Percentiles rank a stretch among this genome's conserved stretches.
phyloP scores from a whole-genome alignment of 1,140 invertebrate species.

The Solenopsis fugax region DNA sequence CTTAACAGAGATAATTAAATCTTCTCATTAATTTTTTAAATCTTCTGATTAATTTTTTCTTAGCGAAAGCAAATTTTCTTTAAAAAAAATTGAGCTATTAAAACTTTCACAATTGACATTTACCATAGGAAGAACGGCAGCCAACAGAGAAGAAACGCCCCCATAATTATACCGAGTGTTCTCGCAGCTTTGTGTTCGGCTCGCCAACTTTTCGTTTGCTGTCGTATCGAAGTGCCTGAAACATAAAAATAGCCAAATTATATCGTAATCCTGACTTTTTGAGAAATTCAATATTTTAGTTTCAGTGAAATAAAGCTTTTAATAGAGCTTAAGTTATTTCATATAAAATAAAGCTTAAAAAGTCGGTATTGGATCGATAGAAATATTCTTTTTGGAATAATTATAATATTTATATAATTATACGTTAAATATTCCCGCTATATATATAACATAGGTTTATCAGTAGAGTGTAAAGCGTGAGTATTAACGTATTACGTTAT shows the following conservation, averaged over 20 bases:
- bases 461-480: conserved; percentile 4
- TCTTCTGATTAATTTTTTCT: not conserved
- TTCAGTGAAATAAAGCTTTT: not conserved
- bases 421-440: not conserved
- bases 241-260: conserved; percentile 65
- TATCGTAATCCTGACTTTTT: not conserved
- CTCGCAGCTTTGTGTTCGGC: conserved; percentile 97
- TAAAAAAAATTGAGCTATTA: not conserved
- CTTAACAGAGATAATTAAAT: no score
- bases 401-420: conserved; percentile 24
- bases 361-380: no score
- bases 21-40: not conserved
- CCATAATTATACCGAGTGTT: conserved; percentile 96
- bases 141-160: conserved; percentile 95
- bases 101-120: conserved; percentile 74
- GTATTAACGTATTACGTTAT: conserved; percentile 33
- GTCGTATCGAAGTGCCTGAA: conserved; percentile 91
- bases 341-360: not conserved
- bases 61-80: not conserved
- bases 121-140: conserved; percentile 95
- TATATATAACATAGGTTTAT: not conserved
- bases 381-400: not conserved
- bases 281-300: not conserved
- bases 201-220: conserved; percentile 91
- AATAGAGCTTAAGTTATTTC: not conserved